Evolutionary conservation across 2,797 vertebrate genomes (phyloP).

Genomic region (Decapterus maruadsi): DNA sequence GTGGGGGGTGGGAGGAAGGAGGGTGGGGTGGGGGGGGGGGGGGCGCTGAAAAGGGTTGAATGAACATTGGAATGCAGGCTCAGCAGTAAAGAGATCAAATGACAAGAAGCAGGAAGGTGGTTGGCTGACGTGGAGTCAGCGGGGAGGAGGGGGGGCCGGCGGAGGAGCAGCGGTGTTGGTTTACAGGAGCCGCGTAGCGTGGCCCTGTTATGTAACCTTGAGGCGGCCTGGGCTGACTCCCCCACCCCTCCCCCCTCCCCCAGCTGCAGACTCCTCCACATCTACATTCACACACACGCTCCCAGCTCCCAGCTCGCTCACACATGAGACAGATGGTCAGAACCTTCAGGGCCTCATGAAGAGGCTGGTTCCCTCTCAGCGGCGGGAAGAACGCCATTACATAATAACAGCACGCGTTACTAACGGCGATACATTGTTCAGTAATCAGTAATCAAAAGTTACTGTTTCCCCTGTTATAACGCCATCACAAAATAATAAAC

Average conservation of each 20-base stretch:
- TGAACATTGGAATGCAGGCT: slow-evolving; percentile 82
- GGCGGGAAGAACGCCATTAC: too few species aligned
- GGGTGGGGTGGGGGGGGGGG: slow-evolving; percentile 5
- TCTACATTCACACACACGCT: not conserved
- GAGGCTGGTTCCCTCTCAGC: too few species aligned
- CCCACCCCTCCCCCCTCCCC: not conserved
- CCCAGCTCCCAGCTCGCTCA: not conserved
- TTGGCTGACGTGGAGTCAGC: slow-evolving; percentile 72
- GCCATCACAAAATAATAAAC: too few species aligned
- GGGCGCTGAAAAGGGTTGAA: slow-evolving; percentile 67
- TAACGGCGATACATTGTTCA: too few species aligned
- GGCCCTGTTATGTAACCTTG: slow-evolving; percentile 68
- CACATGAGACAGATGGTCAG: not conserved
- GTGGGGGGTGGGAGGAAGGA: slow-evolving; percentile 9
- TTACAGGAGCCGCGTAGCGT: slow-evolving; percentile 65
- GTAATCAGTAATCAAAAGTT: too few species aligned
- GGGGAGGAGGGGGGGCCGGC: slow-evolving; percentile 38
- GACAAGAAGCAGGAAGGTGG: slow-evolving; percentile 68
- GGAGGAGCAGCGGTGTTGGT: slow-evolving; percentile 56
- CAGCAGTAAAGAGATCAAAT: slow-evolving; percentile 79
- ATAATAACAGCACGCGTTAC: too few species aligned
- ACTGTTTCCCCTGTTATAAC: too few species aligned
- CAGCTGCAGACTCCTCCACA: not conserved
- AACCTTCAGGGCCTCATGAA: too few species aligned
- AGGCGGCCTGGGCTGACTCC: slow-evolving; percentile 10